Percentiles rank a stretch among this genome's conserved stretches.
phyloP scores from a whole-genome alignment of 53 echinoderm and acorn worm species.

The Luidia sarsii region DNA sequence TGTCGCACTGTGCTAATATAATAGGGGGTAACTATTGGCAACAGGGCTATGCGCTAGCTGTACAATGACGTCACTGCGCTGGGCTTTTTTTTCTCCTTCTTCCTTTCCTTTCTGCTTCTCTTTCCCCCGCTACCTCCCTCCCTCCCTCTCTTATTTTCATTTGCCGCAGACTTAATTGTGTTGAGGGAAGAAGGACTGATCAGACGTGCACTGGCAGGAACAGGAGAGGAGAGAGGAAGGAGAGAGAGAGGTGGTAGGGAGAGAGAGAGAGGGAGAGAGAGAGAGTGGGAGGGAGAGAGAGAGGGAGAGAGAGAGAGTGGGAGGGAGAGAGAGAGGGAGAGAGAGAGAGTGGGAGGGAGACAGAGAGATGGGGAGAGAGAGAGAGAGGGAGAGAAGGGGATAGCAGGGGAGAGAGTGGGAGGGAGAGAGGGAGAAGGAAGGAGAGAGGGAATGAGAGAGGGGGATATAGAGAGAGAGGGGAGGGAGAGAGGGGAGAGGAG shows the following conservation, averaged over 20 bases:
- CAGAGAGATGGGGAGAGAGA: no score
- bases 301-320: not conserved
- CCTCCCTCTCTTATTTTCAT: not conserved
- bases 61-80: conserved; percentile 48
- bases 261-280: not conserved
- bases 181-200: not conserved
- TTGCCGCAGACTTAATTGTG: not conserved
- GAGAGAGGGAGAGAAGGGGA: no score
- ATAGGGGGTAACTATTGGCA: conserved; percentile 31
- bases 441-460: no score
- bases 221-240: not conserved
- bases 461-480: no score
- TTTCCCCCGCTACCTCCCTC: no score
- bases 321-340: no score
- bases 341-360: no score
- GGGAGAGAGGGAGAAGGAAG: not conserved
- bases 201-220: not conserved
- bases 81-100: not conserved
- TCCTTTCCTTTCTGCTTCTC: not conserved
- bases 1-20: conserved; percentile 46
- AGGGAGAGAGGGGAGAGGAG: no score
- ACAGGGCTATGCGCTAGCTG: conserved; percentile 50
- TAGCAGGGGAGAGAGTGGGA: conserved; percentile 9
- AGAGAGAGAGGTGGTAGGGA: not conserved
- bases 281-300: not conserved